Percentiles rank a stretch among this genome's conserved stretches.
Evolutionary conservation across 1,140 invertebrate species (phyloP).

Genomic region (Hormaphis cornu): DNA sequence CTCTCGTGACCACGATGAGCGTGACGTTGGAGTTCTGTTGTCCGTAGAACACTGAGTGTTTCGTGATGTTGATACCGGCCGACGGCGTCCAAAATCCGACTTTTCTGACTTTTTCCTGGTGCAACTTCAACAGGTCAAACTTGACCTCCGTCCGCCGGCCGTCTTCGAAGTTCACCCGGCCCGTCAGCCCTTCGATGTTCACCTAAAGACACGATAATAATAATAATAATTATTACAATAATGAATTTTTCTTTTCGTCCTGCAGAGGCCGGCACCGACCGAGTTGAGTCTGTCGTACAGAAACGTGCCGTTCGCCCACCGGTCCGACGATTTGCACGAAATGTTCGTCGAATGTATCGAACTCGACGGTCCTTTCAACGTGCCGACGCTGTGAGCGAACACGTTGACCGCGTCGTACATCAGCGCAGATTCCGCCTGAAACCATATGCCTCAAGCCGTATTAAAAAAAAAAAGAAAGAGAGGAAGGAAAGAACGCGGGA

Average conservation of each 20-base stretch:
- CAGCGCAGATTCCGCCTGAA: slow-evolving; percentile 80
- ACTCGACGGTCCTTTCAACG: slow-evolving; percentile 35
- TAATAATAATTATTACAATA: not conserved
- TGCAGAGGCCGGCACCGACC: slow-evolving; percentile 50
- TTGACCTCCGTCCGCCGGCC: slow-evolving; percentile 74
- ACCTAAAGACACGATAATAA: slow-evolving; percentile 49
- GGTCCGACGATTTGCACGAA: slow-evolving; percentile 72
- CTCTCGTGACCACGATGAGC: slow-evolving; percentile 76
- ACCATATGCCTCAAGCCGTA: too few relatives aligned
- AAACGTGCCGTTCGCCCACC: slow-evolving; percentile 76
- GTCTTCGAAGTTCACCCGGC: slow-evolving; percentile 75
- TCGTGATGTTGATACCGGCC: slow-evolving; percentile 68
- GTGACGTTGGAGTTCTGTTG: slow-evolving; percentile 76
- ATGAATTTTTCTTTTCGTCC: too few relatives aligned
- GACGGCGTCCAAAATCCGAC: slow-evolving; percentile 73
- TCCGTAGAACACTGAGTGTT: slow-evolving; percentile 76
- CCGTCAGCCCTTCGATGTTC: slow-evolving; percentile 72
- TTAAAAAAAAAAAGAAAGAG: not conserved
- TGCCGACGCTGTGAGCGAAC: slow-evolving; percentile 68
- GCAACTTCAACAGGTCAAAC: slow-evolving; percentile 74
- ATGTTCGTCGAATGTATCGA: slow-evolving; percentile 60
- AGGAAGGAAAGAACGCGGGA: too few relatives aligned
- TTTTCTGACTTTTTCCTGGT: slow-evolving; percentile 62
- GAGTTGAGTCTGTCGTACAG: slow-evolving; percentile 96
- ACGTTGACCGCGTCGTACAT: slow-evolving; percentile 86